Conservation (phyloP, 2,113 vertebrate genomes). For the Corythornis cristatus region DNA sequence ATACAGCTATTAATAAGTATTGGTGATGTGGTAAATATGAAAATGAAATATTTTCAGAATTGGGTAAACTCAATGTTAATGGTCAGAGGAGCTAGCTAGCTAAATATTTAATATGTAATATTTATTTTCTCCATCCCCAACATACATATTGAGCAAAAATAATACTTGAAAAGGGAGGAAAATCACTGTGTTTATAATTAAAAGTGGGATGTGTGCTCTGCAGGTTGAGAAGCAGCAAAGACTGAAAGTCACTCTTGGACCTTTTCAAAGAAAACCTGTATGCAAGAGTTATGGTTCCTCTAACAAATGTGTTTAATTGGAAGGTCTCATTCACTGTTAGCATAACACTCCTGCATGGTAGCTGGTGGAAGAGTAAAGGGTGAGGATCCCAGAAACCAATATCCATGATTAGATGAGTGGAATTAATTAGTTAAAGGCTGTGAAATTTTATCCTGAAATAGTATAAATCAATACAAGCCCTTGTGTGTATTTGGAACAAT, state of each 20-base stretch:
- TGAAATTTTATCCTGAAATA: background rate
- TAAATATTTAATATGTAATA: background rate
- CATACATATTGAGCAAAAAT: rapidly evolving
- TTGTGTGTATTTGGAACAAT: background rate
- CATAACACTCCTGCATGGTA: background rate
- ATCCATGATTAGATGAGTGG: background rate
- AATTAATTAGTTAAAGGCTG: background rate
- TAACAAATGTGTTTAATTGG: background rate
- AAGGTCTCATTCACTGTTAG: background rate
- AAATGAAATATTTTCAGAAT: background rate
- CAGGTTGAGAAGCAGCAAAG: background rate
- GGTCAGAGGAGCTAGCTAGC: too few species aligned
- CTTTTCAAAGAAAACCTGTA: background rate
- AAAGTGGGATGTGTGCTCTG: background rate
- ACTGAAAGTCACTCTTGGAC: background rate
- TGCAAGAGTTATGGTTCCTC: background rate
- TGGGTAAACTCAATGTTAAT: background rate
- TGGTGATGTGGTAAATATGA: background rate
- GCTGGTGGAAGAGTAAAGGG: background rate
- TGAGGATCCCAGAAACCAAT: background rate
- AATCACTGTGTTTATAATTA: background rate
- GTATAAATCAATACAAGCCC: background rate
- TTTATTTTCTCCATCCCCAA: background rate
- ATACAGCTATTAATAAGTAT: background rate
- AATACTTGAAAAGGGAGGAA: background rate